Evolutionary conservation across 1,140 invertebrate species (phyloP).

Genomic region (Drosophila carrolli): DNA sequence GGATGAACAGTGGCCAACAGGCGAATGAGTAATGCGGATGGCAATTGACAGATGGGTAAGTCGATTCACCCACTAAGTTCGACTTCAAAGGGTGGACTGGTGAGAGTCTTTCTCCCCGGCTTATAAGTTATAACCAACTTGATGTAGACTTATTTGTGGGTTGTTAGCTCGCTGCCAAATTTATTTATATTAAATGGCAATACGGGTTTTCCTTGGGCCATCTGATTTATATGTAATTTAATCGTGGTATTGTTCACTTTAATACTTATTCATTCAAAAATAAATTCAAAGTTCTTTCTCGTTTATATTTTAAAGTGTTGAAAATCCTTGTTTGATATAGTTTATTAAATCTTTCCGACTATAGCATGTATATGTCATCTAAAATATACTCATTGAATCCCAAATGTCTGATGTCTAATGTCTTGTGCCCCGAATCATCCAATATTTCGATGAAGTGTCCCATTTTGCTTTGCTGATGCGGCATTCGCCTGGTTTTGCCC

Average conservation of each 20-base stretch:
- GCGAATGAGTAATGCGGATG: slow-evolving; percentile 37
- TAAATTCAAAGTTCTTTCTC: too few species aligned
- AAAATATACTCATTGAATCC: background rate
- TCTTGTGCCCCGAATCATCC: background rate
- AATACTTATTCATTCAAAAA: too few species aligned
- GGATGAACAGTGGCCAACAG: slow-evolving; percentile 20
- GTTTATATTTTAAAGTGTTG: too few species aligned
- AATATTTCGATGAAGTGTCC: slow-evolving; percentile 15
- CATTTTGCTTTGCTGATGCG: slow-evolving; percentile 27
- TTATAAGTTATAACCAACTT: background rate
- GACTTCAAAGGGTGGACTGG: background rate
- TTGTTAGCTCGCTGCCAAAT: background rate
- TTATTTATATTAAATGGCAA: too few species aligned
- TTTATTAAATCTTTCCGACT: background rate
- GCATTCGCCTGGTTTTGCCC: slow-evolving; percentile 18
- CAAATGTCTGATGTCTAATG: slow-evolving; percentile 1
- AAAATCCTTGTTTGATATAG: too few species aligned
- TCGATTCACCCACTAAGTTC: background rate
- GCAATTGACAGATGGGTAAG: slow-evolving; percentile 32
- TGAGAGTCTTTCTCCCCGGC: background rate
- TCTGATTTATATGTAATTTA: too few species aligned
- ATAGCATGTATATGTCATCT: too few species aligned
- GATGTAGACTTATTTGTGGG: background rate
- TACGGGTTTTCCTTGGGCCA: too few species aligned
- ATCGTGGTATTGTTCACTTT: too few species aligned